Evolutionary conservation across 2,888 invertebrate species (phyloP).

Genomic region (Zeuzera pyrina): DNA sequence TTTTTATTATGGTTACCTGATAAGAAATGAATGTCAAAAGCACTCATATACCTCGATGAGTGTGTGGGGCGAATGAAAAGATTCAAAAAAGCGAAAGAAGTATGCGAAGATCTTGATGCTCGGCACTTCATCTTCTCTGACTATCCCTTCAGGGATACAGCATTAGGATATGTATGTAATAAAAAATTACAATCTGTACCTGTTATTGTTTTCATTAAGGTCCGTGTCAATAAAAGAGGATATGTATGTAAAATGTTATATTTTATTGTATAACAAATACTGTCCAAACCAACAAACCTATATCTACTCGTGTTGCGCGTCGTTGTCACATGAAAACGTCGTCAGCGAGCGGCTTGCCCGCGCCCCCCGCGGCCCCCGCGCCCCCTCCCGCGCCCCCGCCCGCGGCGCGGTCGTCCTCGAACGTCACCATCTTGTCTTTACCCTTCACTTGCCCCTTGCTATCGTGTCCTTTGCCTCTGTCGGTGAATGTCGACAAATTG

Average conservation of each 20-base stretch:
- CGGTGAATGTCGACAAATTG: conserved; percentile 19
- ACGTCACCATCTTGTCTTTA: conserved; percentile 85
- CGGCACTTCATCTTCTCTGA: too few relatives aligned
- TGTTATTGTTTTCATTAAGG: too few relatives aligned
- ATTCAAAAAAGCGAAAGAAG: too few relatives aligned
- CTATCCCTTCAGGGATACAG: too few relatives aligned
- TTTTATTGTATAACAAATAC: conserved; percentile 50
- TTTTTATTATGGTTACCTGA: too few relatives aligned
- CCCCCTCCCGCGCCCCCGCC: too few relatives aligned
- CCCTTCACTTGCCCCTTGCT: conserved; percentile 55
- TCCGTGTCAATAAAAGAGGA: neutral
- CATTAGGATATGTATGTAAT: too few relatives aligned
- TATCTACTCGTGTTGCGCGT: conserved; percentile 21
- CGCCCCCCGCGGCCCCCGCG: conserved; percentile 59
- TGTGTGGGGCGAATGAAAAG: too few relatives aligned
- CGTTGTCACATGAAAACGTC: conserved; percentile 87
- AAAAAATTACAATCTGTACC: too few relatives aligned
- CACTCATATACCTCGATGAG: too few relatives aligned
- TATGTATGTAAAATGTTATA: conserved; percentile 20
- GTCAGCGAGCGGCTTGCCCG: conserved; percentile 64
- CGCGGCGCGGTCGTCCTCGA: conserved; percentile 78
- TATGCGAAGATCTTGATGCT: too few relatives aligned
- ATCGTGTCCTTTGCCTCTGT: conserved; percentile 28
- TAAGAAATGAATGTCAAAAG: too few relatives aligned
- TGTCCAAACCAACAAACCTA: conserved; percentile 33